A percentile compares a stretch with the other conserved stretches of the same genome.
Conservation (phyloP, 1,140 invertebrate genomes). For the Acromyrmex charruanus region DNA sequence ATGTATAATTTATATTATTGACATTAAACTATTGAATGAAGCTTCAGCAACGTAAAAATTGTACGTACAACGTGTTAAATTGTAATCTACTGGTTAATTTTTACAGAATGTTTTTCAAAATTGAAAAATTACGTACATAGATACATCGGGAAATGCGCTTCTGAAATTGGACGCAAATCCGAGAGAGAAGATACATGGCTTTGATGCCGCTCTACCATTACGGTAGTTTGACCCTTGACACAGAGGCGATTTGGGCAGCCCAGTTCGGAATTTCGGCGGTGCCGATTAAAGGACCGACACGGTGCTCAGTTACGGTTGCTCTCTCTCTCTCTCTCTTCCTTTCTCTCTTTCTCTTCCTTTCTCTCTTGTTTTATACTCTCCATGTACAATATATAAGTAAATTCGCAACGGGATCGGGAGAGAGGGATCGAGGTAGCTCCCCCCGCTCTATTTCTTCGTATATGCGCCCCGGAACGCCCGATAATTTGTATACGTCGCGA, state of each 20-base stretch:
- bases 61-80: not conserved
- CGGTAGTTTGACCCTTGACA: constrained; percentile 52
- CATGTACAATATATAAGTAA: constrained; percentile 10
- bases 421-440: not conserved
- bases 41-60: not conserved
- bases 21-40: not conserved
- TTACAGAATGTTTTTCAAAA: not conserved
- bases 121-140: not conserved
- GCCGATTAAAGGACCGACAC: constrained; percentile 39
- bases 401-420: constrained; percentile 38
- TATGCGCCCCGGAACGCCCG: constrained; percentile 56
- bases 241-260: constrained; percentile 31
- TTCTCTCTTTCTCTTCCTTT: not conserved
- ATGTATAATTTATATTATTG: not conserved
- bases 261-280: constrained; percentile 29
- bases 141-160: not conserved
- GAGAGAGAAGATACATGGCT: constrained; percentile 5
- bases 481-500: constrained; percentile 73
- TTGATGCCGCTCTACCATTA: constrained; percentile 44
- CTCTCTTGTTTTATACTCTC: not conserved
- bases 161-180: constrained; percentile 16
- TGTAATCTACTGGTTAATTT: not conserved
- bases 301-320: constrained; percentile 15
- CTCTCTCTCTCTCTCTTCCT: not conserved
- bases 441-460: constrained; percentile 39